phyloP scores from a whole-genome alignment of 2,888 invertebrate species.

The Sipha maydis region DNA sequence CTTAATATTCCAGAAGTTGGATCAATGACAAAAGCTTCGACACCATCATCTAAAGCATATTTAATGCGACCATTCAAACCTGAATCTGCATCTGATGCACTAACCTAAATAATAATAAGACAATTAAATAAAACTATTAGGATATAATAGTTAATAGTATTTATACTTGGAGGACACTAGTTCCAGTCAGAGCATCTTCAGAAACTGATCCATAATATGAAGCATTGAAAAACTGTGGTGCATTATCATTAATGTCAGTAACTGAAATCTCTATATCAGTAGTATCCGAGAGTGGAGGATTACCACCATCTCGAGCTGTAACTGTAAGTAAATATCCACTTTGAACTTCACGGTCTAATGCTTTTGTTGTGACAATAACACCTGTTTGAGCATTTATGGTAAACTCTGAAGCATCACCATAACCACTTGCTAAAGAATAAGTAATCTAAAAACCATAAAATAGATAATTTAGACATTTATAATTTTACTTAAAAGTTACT shows the following conservation, averaged over 20 bases:
- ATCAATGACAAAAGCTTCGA: slow-evolving; percentile 92
- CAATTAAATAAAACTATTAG: not conserved
- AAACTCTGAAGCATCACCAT: slow-evolving; percentile 78
- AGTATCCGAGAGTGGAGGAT: slow-evolving; percentile 89
- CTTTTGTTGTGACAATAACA: slow-evolving; percentile 86
- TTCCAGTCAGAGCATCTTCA: slow-evolving; percentile 87
- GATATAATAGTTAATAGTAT: not conserved
- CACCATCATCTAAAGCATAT: slow-evolving; percentile 79
- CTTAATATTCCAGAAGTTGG: slow-evolving; percentile 90
- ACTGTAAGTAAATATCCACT: slow-evolving; percentile 87
- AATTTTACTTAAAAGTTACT: not conserved
- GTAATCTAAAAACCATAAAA: slow-evolving; percentile 73
- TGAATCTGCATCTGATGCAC: slow-evolving; percentile 85
- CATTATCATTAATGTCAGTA: slow-evolving; percentile 95
- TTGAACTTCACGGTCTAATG: slow-evolving; percentile 84
- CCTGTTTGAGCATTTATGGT: slow-evolving; percentile 93
- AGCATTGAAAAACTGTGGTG: slow-evolving; percentile 85
- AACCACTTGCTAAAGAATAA: slow-evolving; percentile 75
- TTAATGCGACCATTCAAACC: slow-evolving; percentile 88
- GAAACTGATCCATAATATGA: slow-evolving; percentile 84
- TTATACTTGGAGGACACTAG: slow-evolving; percentile 68
- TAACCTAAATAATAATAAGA: slow-evolving; percentile 71
- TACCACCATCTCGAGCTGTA: slow-evolving; percentile 92
- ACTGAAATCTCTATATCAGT: slow-evolving; percentile 96
- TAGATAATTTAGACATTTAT: not conserved